phyloP scores from a whole-genome alignment of 1,140 invertebrate species.

The Branchinecta lynchi region DNA sequence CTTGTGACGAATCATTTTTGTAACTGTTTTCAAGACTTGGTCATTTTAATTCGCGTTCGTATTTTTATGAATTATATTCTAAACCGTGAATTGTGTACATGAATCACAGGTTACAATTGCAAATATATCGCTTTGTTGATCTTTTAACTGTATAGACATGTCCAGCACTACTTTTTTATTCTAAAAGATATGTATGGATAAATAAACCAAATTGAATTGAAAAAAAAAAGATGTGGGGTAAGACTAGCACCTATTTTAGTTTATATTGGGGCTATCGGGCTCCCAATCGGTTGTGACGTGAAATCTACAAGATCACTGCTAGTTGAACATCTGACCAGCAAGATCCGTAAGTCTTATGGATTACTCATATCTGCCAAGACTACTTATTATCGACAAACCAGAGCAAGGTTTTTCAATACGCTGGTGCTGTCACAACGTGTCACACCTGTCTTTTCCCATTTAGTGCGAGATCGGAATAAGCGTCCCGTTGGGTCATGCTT shows the following conservation, averaged over 20 bases:
- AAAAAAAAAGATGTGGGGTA: background rate
- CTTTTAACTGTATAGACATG: no score
- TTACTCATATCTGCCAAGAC: background rate
- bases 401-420: background rate
- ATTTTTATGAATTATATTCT: no score
- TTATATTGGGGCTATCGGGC: background rate
- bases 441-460: conserved; percentile 2
- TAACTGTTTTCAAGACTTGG: no score
- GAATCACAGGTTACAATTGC: no score
- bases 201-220: no score
- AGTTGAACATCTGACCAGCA: conserved; percentile 6
- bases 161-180: no score
- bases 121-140: no score
- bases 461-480: background rate
- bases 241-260: background rate
- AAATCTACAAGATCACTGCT: conserved; percentile 8
- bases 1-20: no score
- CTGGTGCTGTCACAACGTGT: background rate
- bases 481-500: background rate
- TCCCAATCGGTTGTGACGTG: background rate
- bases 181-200: no score
- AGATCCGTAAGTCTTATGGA: background rate
- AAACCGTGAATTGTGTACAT: no score
- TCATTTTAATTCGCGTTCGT: no score
- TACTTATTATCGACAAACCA: background rate